These are phyloP conservation scores for Phymastichus coffea DNA, from an alignment of 1,140 invertebrate species.

Conservation along the genomic window DNA sequence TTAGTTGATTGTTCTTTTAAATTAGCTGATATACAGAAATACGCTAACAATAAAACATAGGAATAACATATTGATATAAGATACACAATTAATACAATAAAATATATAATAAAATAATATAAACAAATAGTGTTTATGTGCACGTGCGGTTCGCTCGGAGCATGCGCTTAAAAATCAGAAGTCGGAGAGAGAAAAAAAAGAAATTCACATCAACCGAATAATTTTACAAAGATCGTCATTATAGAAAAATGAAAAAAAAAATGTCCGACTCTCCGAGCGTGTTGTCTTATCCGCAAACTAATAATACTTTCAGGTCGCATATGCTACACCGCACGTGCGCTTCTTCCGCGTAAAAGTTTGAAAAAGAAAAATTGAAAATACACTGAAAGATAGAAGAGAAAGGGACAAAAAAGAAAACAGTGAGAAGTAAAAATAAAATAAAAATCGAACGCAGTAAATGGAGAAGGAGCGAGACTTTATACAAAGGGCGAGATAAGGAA, in stretches of 20 bases:
- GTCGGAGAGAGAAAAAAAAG: constrained; percentile 7
- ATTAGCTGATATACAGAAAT: constrained; percentile 12
- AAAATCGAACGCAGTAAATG: background rate
- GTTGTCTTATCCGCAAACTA: constrained; percentile 18
- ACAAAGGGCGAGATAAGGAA: constrained; percentile 22
- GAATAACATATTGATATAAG: constrained; percentile 17
- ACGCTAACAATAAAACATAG: constrained; percentile 21
- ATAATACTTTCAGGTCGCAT: constrained; percentile 26
- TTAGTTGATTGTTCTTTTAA: too few species aligned
- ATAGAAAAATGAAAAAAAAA: too few species aligned
- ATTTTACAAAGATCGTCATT: too few species aligned
- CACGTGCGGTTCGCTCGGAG: constrained; percentile 1
- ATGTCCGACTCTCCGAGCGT: constrained; percentile 6
- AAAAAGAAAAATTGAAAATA: background rate
- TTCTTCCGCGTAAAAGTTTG: background rate
- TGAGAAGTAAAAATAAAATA: constrained; percentile 19
- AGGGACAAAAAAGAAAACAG: background rate
- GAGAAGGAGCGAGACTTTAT: constrained; percentile 24
- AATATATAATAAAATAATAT: constrained; percentile 27
- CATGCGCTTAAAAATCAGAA: background rate
- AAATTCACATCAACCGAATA: too few species aligned
- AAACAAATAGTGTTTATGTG: constrained; percentile 14
- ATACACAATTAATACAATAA: constrained; percentile 11
- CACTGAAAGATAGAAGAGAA: background rate
- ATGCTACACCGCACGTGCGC: background rate